Evolutionary conservation across 2,888 invertebrate genomes (phyloP).

Genomic region (Lottia gigantea): DNA sequence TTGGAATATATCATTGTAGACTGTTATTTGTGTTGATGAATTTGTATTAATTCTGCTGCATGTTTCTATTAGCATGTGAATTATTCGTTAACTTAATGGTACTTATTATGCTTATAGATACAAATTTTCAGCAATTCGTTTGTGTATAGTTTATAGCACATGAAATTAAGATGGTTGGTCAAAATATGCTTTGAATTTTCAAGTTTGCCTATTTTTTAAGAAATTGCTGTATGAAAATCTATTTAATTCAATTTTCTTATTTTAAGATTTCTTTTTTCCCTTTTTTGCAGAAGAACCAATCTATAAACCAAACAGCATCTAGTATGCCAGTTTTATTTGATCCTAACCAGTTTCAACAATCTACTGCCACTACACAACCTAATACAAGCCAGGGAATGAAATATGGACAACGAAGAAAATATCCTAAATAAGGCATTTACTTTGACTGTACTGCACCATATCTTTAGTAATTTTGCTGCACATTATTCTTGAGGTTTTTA

Average conservation of each 20-base stretch:
- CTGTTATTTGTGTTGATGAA: no score
- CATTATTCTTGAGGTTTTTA: neutral
- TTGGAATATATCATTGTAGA: no score
- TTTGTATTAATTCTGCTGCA: no score
- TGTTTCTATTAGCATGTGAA: no score
- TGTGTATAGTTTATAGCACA: neutral
- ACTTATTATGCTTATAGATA: no score
- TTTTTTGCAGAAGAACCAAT: constrained; percentile 13
- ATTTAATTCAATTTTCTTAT: neutral
- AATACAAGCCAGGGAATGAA: constrained; percentile 62
- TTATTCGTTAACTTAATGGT: no score
- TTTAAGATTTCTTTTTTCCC: no score
- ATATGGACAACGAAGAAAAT: constrained; percentile 45
- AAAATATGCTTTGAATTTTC: neutral
- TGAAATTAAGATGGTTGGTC: neutral
- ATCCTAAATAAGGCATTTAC: constrained; percentile 40
- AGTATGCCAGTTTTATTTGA: constrained; percentile 56
- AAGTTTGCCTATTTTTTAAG: neutral
- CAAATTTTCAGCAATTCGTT: no score
- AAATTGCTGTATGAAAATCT: neutral
- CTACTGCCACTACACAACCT: constrained; percentile 52
- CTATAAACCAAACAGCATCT: constrained; percentile 19
- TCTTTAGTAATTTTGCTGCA: no score
- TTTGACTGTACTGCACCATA: no score
- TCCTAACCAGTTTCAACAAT: constrained; percentile 67